phyloP scores from a whole-genome alignment of 2,888 invertebrate genomes.

The Philopedon plagiatum region DNA sequence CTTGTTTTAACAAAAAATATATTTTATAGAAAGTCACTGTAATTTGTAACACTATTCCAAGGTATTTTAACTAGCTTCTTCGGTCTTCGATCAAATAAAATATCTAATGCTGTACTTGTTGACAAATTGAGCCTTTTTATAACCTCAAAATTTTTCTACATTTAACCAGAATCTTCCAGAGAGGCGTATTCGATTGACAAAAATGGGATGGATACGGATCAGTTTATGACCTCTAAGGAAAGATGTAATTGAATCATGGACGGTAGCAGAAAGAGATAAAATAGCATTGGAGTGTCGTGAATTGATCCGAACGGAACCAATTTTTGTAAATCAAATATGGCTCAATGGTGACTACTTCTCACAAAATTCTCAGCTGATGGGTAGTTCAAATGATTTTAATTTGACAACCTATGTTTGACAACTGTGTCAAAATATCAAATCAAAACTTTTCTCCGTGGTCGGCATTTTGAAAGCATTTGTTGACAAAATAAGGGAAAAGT shows the following conservation, averaged over 20 bases:
- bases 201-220: too few species aligned
- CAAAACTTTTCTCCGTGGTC: neutral
- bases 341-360: neutral
- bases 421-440: neutral
- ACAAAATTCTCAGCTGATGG: neutral
- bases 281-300: too few species aligned
- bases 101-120: neutral
- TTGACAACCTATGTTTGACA: too few species aligned
- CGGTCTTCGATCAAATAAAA: neutral
- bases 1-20: too few species aligned
- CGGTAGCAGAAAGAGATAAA: too few species aligned
- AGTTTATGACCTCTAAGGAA: too few species aligned
- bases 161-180: constrained; percentile 6
- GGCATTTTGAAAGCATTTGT: constrained; percentile 4
- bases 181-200: too few species aligned
- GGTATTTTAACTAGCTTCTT: too few species aligned
- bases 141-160: neutral
- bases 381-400: constrained; percentile 3
- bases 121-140: constrained; percentile 2
- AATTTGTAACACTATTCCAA: neutral
- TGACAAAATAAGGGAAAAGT: neutral
- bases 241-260: too few species aligned
- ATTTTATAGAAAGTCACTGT: too few species aligned
- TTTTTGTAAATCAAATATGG: too few species aligned
- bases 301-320: too few species aligned